These are phyloP conservation scores for Drosophila phalerata DNA, from an alignment of 2,888 invertebrate genomes.

Conservation along the genomic window DNA sequence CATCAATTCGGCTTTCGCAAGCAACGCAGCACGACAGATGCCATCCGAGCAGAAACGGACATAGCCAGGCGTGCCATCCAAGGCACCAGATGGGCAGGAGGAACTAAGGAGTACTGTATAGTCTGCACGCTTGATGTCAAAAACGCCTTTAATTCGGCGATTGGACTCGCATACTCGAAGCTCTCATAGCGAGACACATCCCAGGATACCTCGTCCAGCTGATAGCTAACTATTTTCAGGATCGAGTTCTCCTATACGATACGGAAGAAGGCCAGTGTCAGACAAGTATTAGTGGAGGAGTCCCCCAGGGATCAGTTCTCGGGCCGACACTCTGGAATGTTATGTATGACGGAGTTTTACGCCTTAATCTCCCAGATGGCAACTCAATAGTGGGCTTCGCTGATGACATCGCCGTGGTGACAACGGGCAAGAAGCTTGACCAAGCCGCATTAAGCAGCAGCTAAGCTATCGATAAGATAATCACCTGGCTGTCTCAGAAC, in stretches of 20 bases:
- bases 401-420: neutral
- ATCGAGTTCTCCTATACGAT: no score
- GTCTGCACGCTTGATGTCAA: neutral
- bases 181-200: neutral
- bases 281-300: neutral
- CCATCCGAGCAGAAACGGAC: neutral
- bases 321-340: neutral
- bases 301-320: neutral
- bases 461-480: no score
- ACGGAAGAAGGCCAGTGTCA: no score
- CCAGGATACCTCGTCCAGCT: neutral
- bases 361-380: neutral
- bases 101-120: neutral
- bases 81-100: neutral
- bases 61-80: neutral
- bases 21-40: no score
- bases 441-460: neutral
- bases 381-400: neutral
- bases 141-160: neutral
- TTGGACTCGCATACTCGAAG: neutral
- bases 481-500: no score
- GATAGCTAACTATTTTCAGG: no score
- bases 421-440: neutral
- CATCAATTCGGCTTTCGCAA: no score
- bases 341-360: neutral